Evolutionary conservation across 2,113 vertebrate genomes (phyloP), one percentile per base, ranked within the genome.

Genomic region (Hippolais icterina): DNA sequence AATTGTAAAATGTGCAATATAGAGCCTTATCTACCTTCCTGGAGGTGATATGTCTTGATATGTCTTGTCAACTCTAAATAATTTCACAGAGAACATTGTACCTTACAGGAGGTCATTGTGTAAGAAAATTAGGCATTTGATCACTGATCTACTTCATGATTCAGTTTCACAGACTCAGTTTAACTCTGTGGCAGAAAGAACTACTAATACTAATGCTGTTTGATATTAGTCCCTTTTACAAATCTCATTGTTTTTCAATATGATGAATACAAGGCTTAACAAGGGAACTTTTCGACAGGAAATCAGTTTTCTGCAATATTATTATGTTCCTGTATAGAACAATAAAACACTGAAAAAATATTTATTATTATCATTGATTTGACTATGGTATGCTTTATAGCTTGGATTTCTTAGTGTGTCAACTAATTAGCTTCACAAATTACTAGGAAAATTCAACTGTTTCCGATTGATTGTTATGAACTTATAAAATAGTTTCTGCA

Each of bases 401-500:
- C 68, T 85, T 56, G 44, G 35, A 83, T 96, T 97, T 93, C 76
- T 91, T 65, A 57, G 52, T 80, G 41, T 86, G 57, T 65, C 87
- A 86, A 69, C 81, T 95, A 97, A 96, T 96, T 97, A 97, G 47
- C 50, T 91, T 85, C 96, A 82, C 79, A 89, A 93, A 97, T 95
- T 94, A 61, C 83, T 69, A 93, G 96, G 92, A 94, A 94, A 93
- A 70, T 93, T 76, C 68, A 68, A 9, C 53, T 81, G 78, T 65
- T 94, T 96, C 94, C 54, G 84, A 54, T 50, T 90, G 92, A 93
- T 88, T 89, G 65, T 82, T 94, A 52, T 92, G 18, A 84, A 50
- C 31, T 15, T 76, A 84, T n/a, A 47, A 92, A 94, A 85, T 54
- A 87, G 49, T 27, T 90, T 94, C 47, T 81, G 37, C 57, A 59